phyloP scores from a whole-genome alignment of 2,888 invertebrate genomes.

The Drosophila imparisetae region DNA sequence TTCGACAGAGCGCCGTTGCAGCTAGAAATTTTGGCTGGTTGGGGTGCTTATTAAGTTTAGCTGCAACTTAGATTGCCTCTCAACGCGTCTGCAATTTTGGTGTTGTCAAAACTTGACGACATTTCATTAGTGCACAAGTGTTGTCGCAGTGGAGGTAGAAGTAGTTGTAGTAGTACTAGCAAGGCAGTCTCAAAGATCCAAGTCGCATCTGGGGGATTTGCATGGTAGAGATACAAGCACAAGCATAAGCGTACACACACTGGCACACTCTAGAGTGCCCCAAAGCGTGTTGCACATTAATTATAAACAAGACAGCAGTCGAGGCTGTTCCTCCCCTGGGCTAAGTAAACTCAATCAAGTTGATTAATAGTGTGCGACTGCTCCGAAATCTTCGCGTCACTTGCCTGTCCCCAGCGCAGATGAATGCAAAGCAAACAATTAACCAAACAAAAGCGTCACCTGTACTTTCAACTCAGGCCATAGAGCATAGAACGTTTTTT shows the following conservation, averaged over 20 bases:
- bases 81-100: constrained; percentile 50
- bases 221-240: constrained; percentile 31
- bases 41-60: constrained; percentile 65
- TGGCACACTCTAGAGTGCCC: constrained; percentile 5
- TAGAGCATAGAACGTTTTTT: no score
- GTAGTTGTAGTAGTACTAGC: not conserved
- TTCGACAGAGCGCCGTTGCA: constrained; percentile 58
- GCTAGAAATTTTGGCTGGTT: constrained; percentile 46
- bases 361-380: constrained; percentile 72
- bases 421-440: constrained; percentile 72
- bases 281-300: constrained; percentile 66
- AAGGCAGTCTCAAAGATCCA: constrained; percentile 4
- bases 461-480: constrained; percentile 26
- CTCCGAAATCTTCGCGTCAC: constrained; percentile 56
- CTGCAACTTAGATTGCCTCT: constrained; percentile 74
- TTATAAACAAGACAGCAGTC: constrained; percentile 67
- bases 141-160: not conserved
- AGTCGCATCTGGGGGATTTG: constrained; percentile 66
- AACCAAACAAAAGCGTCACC: constrained; percentile 65
- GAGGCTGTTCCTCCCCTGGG: constrained; percentile 35
- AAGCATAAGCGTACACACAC: constrained; percentile 12
- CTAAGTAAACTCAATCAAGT: constrained; percentile 60
- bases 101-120: constrained; percentile 72
- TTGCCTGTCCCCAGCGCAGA: constrained; percentile 39
- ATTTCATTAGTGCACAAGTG: constrained; percentile 59